Percentiles rank a stretch among this genome's conserved stretches.
Evolutionary conservation across 2,888 invertebrate genomes (phyloP).

Genomic region (Oasisia sp.): DNA sequence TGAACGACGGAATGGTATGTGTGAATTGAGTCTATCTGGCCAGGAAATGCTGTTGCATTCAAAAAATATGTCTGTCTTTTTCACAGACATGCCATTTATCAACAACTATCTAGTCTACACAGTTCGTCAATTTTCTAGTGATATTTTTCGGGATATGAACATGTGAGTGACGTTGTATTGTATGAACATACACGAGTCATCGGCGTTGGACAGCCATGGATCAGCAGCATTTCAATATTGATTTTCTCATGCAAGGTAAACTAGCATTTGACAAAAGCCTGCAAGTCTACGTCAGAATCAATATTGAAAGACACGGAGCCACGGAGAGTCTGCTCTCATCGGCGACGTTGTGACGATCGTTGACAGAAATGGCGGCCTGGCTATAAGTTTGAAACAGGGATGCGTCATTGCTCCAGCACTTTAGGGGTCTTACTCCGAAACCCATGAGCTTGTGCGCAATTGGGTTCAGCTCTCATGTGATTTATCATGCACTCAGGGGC

Average conservation of each 20-base stretch:
- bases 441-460: background rate
- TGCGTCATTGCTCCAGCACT: background rate
- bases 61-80: no score
- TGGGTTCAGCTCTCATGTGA: background rate
- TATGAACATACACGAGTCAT: background rate
- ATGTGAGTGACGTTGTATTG: background rate
- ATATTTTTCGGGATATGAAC: background rate
- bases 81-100: no score
- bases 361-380: background rate
- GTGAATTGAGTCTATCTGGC: no score
- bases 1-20: background rate
- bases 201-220: background rate
- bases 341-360: background rate
- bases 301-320: background rate
- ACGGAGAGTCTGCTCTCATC: background rate
- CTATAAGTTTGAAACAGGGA: no score
- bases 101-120: background rate
- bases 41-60: no score
- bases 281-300: background rate
- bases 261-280: constrained; percentile 6
- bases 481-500: background rate
- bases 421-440: background rate
- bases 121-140: background rate
- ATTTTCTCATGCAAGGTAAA: background rate
- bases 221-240: background rate